A percentile compares a stretch with the other conserved stretches of the same genome.
Evolutionary conservation across 23 tunicate genomes (phyloP).

Genomic region (Trididemnum clinides): DNA sequence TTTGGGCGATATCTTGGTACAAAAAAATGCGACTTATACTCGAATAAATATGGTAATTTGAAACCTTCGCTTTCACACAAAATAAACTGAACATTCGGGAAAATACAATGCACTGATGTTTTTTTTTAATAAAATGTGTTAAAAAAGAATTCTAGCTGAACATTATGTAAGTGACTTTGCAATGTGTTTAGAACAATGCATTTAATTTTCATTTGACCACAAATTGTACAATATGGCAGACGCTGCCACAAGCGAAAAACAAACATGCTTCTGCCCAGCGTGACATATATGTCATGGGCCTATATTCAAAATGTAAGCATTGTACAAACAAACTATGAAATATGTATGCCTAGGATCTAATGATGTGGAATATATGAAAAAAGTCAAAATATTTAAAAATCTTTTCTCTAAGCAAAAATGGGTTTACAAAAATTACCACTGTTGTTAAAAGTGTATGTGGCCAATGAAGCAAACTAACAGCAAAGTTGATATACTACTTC

Average conservation of each 20-base stretch:
- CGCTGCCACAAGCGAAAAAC: background rate
- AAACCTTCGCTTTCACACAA: background rate
- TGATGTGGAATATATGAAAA: background rate
- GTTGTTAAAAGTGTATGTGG: no score
- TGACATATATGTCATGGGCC: background rate
- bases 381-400: background rate
- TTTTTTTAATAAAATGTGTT: background rate
- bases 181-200: background rate
- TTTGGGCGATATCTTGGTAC: no score
- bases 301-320: background rate
- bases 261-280: background rate
- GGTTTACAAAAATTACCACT: no score
- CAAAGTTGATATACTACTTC: no score
- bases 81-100: background rate
- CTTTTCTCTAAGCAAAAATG: background rate
- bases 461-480: no score
- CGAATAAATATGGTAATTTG: no score
- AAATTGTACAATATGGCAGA: background rate
- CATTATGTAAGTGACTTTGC: background rate
- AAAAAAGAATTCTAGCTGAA: background rate
- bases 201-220: background rate
- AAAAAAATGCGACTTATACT: no score
- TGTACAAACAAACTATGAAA: background rate
- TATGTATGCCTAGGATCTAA: background rate
- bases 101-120: background rate